A percentile compares a stretch with the other conserved stretches of the same genome.
phyloP scores from a whole-genome alignment of 2,113 vertebrate species.

The Platichthys stellatus region DNA sequence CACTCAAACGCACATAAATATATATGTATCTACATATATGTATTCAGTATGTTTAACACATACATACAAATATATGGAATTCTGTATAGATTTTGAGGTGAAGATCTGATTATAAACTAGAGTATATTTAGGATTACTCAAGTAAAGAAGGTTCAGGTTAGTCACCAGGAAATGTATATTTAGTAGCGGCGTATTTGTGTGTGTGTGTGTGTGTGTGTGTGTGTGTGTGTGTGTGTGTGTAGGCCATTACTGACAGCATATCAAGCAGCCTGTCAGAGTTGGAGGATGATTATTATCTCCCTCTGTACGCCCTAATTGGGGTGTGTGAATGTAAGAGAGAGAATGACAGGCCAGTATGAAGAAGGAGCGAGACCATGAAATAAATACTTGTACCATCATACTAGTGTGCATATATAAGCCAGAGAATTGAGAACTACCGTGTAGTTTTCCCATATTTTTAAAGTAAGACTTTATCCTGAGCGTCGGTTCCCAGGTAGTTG shows the following conservation, averaged over 20 bases:
- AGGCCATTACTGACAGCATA: too few species aligned
- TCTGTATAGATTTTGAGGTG: conserved; percentile 12
- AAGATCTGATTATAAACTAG: conserved; percentile 11
- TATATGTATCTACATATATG: too few species aligned
- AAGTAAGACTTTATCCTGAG: neutral
- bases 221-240: too few species aligned
- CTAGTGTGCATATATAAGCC: neutral
- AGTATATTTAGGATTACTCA: too few species aligned
- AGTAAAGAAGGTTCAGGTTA: too few species aligned
- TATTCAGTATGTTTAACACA: neutral
- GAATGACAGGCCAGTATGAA: conserved; percentile 5
- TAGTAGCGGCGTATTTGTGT: too few species aligned
- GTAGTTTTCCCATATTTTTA: neutral
- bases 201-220: too few species aligned
- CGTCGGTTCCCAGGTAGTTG: too few species aligned
- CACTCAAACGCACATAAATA: too few species aligned
- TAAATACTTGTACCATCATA: neutral
- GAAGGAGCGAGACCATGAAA: neutral
- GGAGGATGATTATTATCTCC: conserved; percentile 83
- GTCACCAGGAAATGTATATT: too few species aligned
- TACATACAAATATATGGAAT: neutral
- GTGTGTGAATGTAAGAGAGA: conserved; percentile 24
- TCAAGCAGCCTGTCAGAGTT: conserved; percentile 83
- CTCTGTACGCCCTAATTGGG: conserved; percentile 62
- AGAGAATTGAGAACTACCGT: neutral